Percentiles rank a stretch among this genome's conserved stretches.
Evolutionary conservation across 1,140 invertebrate species (phyloP).

Genomic region (Pseudomyrmex sp.): DNA sequence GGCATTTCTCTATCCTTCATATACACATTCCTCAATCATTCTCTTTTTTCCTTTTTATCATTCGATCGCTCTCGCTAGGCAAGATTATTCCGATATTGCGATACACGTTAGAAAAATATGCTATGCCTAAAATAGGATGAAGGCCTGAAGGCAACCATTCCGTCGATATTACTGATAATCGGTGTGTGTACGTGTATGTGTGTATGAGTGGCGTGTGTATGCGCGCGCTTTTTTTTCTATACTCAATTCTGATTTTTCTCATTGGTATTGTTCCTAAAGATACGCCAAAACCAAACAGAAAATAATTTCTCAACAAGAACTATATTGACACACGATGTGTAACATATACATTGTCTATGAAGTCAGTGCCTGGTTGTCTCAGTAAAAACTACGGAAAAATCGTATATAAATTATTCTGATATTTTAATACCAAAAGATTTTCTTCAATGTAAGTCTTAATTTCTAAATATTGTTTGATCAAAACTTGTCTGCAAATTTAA

Average conservation of each 20-base stretch:
- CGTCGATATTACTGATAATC: conserved; percentile 83
- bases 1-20: conserved; percentile 12
- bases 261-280: conserved; percentile 42
- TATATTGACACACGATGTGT: conserved; percentile 40
- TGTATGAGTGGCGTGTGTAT: conserved; percentile 51
- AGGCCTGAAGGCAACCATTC: conserved; percentile 84
- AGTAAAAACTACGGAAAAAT: conserved; percentile 46
- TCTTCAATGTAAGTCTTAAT: conserved; percentile 24
- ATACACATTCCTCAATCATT: conserved; percentile 50
- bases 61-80: conserved; percentile 80
- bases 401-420: conserved; percentile 30
- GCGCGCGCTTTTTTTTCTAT: conserved; percentile 33
- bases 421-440: conserved; percentile 19
- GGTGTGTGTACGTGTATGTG: conserved; percentile 58
- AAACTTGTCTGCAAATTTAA: conserved; percentile 2
- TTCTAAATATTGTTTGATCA: conserved; percentile 40
- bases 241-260: conserved; percentile 48
- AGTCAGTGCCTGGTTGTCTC: conserved; percentile 56
- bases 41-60: conserved; percentile 69
- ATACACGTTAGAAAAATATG: conserved; percentile 86
- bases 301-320: conserved; percentile 44
- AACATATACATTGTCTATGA: conserved; percentile 49
- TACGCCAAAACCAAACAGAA: conserved; percentile 58
- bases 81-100: conserved; percentile 83
- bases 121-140: conserved; percentile 86